Conservation (phyloP, 2,797 vertebrate genomes). For the Selene dorsalis region DNA sequence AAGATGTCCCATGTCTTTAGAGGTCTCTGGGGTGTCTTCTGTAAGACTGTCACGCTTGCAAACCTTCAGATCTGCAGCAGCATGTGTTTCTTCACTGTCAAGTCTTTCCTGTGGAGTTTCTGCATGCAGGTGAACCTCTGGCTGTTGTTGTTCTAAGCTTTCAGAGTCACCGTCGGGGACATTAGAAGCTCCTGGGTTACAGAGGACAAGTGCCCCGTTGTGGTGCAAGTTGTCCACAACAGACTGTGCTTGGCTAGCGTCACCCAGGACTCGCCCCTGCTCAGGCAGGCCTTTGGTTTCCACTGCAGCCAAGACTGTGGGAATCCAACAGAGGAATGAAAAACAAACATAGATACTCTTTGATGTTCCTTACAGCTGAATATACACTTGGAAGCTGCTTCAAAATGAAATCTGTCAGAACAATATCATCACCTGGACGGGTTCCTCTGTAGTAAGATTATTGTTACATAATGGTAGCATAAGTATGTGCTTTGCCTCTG, state of each 20-base stretch:
- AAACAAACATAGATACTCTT: slow-evolving; percentile 61
- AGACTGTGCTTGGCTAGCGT: slow-evolving; percentile 8
- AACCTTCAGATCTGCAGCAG: not conserved
- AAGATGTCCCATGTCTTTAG: not conserved
- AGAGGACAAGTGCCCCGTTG: slow-evolving; percentile 69
- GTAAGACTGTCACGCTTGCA: not conserved
- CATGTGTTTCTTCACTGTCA: not conserved
- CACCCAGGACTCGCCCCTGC: slow-evolving; percentile 31
- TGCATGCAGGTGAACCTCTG: not conserved
- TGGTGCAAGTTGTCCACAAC: slow-evolving; percentile 37
- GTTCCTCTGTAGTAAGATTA: slow-evolving; percentile 14
- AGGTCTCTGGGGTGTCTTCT: slow-evolving; percentile 1
- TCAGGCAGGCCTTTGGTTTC: slow-evolving; percentile 26
- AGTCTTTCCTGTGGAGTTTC: slow-evolving; percentile 1
- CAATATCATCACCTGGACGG: slow-evolving; percentile 6
- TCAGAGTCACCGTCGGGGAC: slow-evolving; percentile 38
- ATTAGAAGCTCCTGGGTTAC: slow-evolving; percentile 73
- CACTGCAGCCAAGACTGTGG: slow-evolving; percentile 54
- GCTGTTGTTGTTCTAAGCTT: not conserved
- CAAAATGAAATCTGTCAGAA: slow-evolving; percentile 37
- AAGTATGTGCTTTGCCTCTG: not conserved
- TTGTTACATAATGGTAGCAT: not conserved
- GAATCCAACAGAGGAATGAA: slow-evolving; percentile 64
- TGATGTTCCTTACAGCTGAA: slow-evolving; percentile 65
- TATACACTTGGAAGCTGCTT: slow-evolving; percentile 55